Evolutionary conservation across 2,888 invertebrate species (phyloP).

Genomic region (Anoncus sp.): DNA sequence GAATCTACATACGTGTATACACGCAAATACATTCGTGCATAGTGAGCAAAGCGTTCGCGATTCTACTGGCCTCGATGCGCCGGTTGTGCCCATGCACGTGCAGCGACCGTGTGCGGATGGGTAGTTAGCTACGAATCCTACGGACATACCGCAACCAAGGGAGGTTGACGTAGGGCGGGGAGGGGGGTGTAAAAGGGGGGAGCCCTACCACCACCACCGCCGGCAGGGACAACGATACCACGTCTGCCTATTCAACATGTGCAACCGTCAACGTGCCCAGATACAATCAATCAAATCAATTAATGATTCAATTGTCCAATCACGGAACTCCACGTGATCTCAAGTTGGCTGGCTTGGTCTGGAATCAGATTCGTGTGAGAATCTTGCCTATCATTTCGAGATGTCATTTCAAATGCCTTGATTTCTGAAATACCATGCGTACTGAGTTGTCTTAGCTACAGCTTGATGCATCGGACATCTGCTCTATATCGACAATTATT

Average conservation of each 20-base stretch:
- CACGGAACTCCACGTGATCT: slow-evolving; percentile 66
- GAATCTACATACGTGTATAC: slow-evolving; percentile 11
- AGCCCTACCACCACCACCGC: slow-evolving; percentile 10
- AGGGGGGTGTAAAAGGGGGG: neutral
- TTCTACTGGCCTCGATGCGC: slow-evolving; percentile 60
- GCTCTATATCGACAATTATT: neutral
- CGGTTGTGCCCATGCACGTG: slow-evolving; percentile 66
- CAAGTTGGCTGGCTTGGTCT: slow-evolving; percentile 26
- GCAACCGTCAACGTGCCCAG: slow-evolving; percentile 80
- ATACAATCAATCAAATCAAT: slow-evolving; percentile 82
- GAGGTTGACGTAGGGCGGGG: slow-evolving; percentile 1
- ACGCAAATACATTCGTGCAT: slow-evolving; percentile 36
- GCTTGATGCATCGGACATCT: neutral
- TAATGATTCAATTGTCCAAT: slow-evolving; percentile 79
- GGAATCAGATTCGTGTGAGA: slow-evolving; percentile 36
- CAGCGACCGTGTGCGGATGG: slow-evolving; percentile 63
- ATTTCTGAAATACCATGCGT: neutral
- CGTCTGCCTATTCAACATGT: slow-evolving; percentile 80
- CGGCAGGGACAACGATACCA: slow-evolving; percentile 68
- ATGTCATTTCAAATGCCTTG: slow-evolving; percentile 13
- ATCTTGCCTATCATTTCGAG: slow-evolving; percentile 19
- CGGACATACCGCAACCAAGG: slow-evolving; percentile 73
- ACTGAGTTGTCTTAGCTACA: neutral
- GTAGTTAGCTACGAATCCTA: slow-evolving; percentile 74
- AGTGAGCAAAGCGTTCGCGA: slow-evolving; percentile 52